Percentiles rank a stretch among this genome's conserved stretches.
phyloP scores from a whole-genome alignment of 2,888 invertebrate species.

The Epirrhoe alternata region DNA sequence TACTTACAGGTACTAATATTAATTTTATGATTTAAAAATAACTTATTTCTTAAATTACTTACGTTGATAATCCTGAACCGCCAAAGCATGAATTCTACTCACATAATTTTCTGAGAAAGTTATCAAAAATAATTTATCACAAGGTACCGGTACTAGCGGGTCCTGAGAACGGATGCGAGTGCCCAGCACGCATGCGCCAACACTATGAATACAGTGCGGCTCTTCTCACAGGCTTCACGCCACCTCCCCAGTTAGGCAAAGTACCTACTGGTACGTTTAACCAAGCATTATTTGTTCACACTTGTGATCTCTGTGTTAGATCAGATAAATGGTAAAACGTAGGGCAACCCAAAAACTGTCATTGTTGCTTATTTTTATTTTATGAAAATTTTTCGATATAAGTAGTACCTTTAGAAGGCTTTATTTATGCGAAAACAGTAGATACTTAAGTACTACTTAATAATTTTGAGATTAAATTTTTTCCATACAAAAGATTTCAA shows the following conservation, averaged over 20 bases:
- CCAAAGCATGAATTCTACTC: neutral
- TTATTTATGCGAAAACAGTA: too few species aligned
- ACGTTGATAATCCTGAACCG: slow-evolving; percentile 1
- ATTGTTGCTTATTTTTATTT: neutral
- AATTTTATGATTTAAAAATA: neutral
- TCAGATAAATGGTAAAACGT: neutral
- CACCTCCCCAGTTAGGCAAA: slow-evolving; percentile 16
- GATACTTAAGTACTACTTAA: too few species aligned
- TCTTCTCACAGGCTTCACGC: slow-evolving; percentile 15
- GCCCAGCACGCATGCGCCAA: slow-evolving; percentile 32
- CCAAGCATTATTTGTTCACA: slow-evolving; percentile 39
- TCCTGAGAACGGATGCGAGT: slow-evolving; percentile 38
- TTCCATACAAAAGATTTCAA: slow-evolving; percentile 25
- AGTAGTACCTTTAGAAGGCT: too few species aligned
- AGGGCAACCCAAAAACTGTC: neutral
- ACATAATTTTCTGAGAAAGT: slow-evolving; percentile 12
- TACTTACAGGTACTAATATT: neutral
- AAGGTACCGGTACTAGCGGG: slow-evolving; percentile 25
- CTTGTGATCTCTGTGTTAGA: slow-evolving; percentile 14
- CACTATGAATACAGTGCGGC: slow-evolving; percentile 26
- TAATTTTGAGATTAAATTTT: neutral
- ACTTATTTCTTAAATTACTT: neutral
- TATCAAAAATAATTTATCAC: slow-evolving; percentile 13
- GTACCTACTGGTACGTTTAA: slow-evolving; percentile 21
- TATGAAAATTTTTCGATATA: neutral